Conservation (phyloP, 2,888 invertebrate species). For the Clivina fossor region DNA sequence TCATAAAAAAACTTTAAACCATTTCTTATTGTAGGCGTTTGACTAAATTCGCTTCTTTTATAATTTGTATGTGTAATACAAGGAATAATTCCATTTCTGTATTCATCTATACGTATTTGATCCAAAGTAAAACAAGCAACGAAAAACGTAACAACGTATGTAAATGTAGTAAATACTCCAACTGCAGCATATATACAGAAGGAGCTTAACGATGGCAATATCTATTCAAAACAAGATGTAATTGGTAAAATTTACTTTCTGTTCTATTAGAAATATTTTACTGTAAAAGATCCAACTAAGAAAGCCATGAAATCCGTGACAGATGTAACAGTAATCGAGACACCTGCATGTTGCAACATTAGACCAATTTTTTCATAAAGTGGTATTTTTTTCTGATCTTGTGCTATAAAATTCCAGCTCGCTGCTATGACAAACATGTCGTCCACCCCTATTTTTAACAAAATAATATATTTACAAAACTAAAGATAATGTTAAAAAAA, state of each 20-base stretch:
- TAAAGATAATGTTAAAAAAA: too few species aligned
- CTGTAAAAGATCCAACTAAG: slow-evolving; percentile 75
- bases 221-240: slow-evolving; percentile 57
- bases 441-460: slow-evolving; percentile 74
- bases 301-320: slow-evolving; percentile 81
- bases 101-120: slow-evolving; percentile 62
- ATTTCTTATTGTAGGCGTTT: slow-evolving; percentile 60
- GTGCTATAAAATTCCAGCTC: slow-evolving; percentile 61
- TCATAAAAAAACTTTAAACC: slow-evolving; percentile 64
- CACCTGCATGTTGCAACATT: slow-evolving; percentile 77
- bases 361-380: slow-evolving; percentile 67
- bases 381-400: slow-evolving; percentile 55
- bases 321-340: slow-evolving; percentile 81
- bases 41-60: slow-evolving; percentile 57
- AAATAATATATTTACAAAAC: too few species aligned
- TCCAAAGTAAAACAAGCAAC: slow-evolving; percentile 76
- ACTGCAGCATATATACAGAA: slow-evolving; percentile 81
- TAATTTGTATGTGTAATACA: slow-evolving; percentile 65
- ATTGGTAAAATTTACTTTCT: too few species aligned
- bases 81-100: slow-evolving; percentile 67
- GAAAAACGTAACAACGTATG: slow-evolving; percentile 80
- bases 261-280: too few species aligned
- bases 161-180: slow-evolving; percentile 74
- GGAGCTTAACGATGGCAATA: slow-evolving; percentile 77
- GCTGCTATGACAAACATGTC: slow-evolving; percentile 86